A percentile compares a stretch with the other conserved stretches of the same genome.
Conservation (phyloP, 2,797 vertebrate genomes). For the Urosaurus nigricauda region DNA sequence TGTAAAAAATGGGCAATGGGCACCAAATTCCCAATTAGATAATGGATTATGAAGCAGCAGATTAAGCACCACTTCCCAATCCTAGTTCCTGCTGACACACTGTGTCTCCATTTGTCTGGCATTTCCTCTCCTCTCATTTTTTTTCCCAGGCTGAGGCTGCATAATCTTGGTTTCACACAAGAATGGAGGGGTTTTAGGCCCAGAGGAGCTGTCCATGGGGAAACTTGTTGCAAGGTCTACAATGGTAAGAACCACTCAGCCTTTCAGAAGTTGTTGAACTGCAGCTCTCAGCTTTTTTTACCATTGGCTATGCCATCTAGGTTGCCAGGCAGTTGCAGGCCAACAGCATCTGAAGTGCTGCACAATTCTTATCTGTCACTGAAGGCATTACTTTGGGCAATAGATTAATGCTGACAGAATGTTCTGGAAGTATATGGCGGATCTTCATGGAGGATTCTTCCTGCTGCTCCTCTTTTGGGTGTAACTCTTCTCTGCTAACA, state of each 20-base stretch:
- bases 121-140: neutral
- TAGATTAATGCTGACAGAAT: neutral
- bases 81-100: neutral
- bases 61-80: neutral
- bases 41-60: too few relatives aligned
- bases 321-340: too few relatives aligned
- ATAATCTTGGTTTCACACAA: neutral
- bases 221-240: too few relatives aligned
- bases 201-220: neutral
- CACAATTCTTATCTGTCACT: neutral
- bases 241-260: too few relatives aligned
- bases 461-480: too few relatives aligned
- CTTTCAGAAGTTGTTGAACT: too few relatives aligned
- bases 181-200: neutral
- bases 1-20: too few relatives aligned
- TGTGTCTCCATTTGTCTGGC: neutral
- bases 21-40: too few relatives aligned
- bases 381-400: neutral
- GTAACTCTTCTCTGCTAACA: neutral
- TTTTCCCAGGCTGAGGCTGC: neutral
- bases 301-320: too few relatives aligned
- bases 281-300: too few relatives aligned
- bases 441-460: neutral
- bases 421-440: neutral
- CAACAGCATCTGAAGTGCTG: too few relatives aligned